These are phyloP conservation scores for Ectemnius lituratus DNA, from an alignment of 2,888 invertebrate species.

Conservation along the genomic window DNA sequence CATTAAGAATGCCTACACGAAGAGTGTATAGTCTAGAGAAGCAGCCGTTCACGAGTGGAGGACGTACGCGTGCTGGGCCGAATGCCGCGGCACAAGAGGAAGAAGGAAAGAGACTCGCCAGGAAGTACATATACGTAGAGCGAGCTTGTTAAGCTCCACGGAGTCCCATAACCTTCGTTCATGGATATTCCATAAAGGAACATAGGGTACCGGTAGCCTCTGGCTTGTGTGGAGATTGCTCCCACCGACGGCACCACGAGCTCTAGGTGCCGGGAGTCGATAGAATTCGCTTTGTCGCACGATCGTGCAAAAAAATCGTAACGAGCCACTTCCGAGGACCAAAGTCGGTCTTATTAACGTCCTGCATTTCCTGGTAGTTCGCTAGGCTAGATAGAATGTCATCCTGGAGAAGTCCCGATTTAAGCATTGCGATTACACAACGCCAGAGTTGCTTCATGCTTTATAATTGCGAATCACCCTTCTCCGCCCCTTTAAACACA, in stretches of 20 bases:
- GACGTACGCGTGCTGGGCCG: conserved; percentile 11
- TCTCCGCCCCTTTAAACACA: conserved; percentile 12
- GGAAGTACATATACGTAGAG: conserved; percentile 37
- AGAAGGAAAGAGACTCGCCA: conserved; percentile 4
- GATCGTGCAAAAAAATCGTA: conserved; percentile 53
- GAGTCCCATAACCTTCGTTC: conserved; percentile 44
- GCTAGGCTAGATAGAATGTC: conserved; percentile 9
- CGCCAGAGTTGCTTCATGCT: conserved; percentile 22
- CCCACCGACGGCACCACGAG: neutral
- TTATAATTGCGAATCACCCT: conserved; percentile 18
- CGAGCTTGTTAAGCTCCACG: conserved; percentile 53
- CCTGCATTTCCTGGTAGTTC: neutral
- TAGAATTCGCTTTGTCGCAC: conserved; percentile 37
- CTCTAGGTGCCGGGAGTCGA: conserved; percentile 18
- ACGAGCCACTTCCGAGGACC: conserved; percentile 41
- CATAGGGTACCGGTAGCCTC: conserved; percentile 13
- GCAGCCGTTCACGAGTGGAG: conserved; percentile 12
- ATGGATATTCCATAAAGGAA: conserved; percentile 55
- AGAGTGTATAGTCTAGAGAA: conserved; percentile 15
- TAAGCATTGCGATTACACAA: neutral
- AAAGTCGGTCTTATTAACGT: conserved; percentile 21
- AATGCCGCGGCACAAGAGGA: neutral
- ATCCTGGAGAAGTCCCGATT: conserved; percentile 1
- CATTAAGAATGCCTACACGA: conserved; percentile 58
- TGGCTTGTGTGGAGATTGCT: conserved; percentile 1